phyloP scores from a whole-genome alignment of 2,113 vertebrate genomes.

The Echinops telfairi region DNA sequence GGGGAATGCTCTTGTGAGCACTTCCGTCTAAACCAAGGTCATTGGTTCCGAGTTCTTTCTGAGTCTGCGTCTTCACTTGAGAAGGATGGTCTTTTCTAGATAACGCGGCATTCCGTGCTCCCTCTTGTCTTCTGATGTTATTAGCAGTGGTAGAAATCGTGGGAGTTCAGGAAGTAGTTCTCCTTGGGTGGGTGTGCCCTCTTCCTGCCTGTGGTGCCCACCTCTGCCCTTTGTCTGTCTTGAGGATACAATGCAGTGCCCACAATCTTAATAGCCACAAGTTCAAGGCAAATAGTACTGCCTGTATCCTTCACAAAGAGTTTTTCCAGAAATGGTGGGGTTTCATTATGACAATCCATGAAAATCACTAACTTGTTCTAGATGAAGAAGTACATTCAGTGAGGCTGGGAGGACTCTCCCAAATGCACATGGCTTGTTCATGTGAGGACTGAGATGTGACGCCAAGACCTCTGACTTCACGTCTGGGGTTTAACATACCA shows the following conservation, averaged over 20 bases:
- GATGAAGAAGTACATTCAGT: neutral
- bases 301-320: neutral
- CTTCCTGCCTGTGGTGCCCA: neutral
- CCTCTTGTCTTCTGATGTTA: neutral
- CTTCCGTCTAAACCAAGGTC: neutral
- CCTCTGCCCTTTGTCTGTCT: neutral
- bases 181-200: neutral
- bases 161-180: neutral
- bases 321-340: neutral
- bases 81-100: neutral
- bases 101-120: neutral
- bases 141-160: neutral
- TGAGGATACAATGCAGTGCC: too few species aligned
- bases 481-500: neutral
- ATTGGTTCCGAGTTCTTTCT: neutral
- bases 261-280: accelerated
- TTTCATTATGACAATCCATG: neutral
- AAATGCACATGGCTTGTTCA: neutral
- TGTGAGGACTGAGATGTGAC: neutral
- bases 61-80: neutral
- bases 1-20: neutral
- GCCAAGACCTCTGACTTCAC: neutral
- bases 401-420: neutral
- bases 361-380: neutral
- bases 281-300: neutral